Evolutionary conservation across 2,888 invertebrate genomes (phyloP), one percentile per base, ranked within the genome.

Genomic region (Eudemis profundana): DNA sequence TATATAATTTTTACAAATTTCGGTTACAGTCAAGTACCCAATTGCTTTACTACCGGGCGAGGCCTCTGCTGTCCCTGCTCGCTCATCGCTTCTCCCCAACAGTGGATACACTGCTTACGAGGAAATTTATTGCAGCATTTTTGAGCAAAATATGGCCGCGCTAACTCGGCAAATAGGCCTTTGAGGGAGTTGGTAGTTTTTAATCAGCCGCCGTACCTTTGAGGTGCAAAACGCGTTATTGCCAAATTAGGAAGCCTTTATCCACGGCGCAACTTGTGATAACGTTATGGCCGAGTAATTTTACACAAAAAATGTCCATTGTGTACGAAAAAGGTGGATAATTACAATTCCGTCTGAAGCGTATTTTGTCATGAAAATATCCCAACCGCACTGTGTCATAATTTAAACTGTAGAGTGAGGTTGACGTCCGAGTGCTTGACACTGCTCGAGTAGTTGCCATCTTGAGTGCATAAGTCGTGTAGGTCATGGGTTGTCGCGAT

Each of bases 121-220:
- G 44, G 40, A 50, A 57, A 64, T 57, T 57, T 64, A 63, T 64
- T 14, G 64, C 42, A 33, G 44, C 42, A 40, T 64, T 64, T 64
- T 64, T 50, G 50, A 44, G 17, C 64, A 27, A 50, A 64, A 64
- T 57, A 50, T 57, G 50, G 50, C 23, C 33, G 47, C 47, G 59
- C 33, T 63, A 50, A 63, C 56, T 57, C 42, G 63, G 33, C 14
- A 56, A 61, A 49, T 33, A 42, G 56, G 56, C 63, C 56, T 64
- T 57, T 64, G 64, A 44, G 29, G 57, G 49, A 50, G 63, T 63
- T 50, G 10, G 47, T 64, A 62, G 54, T 62, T 62, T 56, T 64
- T 64, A 64, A 64, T 64, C 50, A 51, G 33, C 1, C 2, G 19
- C 46, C 38, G 12, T 14, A 36, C 50, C 42, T 44, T 57, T 57